These are phyloP conservation scores for Agriopis aurantiaria DNA, from an alignment of 2,888 invertebrate species.

Conservation along the genomic window DNA sequence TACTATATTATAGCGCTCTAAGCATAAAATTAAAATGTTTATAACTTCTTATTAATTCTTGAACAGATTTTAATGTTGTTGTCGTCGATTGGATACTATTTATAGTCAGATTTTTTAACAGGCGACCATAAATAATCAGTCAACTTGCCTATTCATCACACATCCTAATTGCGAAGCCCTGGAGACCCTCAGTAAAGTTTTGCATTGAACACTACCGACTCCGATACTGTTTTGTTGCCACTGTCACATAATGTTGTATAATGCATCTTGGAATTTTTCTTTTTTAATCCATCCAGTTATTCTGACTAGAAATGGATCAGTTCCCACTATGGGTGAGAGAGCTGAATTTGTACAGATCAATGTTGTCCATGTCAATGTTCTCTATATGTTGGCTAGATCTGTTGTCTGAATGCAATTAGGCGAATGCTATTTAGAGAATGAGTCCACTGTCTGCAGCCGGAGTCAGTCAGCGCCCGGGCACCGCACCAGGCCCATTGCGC, in stretches of 20 bases:
- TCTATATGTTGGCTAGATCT: slow-evolving; percentile 78
- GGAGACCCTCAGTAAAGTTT: slow-evolving; percentile 28
- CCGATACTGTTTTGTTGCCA: slow-evolving; percentile 28
- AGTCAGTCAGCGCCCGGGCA: slow-evolving; percentile 65
- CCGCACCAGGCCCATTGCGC: slow-evolving; percentile 40
- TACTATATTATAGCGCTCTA: too few relatives aligned
- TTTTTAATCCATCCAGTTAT: slow-evolving; percentile 86
- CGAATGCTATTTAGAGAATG: slow-evolving; percentile 84
- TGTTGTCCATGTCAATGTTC: slow-evolving; percentile 81
- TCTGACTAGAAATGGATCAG: slow-evolving; percentile 88
- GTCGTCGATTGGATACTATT: too few relatives aligned
- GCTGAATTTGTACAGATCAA: slow-evolving; percentile 78
- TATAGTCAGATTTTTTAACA: too few relatives aligned
- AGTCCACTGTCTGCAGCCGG: slow-evolving; percentile 73
- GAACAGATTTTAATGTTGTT: too few relatives aligned
- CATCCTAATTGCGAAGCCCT: slow-evolving; percentile 32
- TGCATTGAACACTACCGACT: slow-evolving; percentile 30
- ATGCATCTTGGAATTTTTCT: slow-evolving; percentile 80
- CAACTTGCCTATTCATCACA: slow-evolving; percentile 22
- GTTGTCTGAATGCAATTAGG: slow-evolving; percentile 83
- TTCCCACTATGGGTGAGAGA: slow-evolving; percentile 88
- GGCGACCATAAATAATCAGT: too few relatives aligned
- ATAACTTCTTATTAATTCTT: too few relatives aligned
- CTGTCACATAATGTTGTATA: slow-evolving; percentile 51
- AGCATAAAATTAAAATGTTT: too few relatives aligned